Evolutionary conservation across 1,140 invertebrate genomes (phyloP).

Genomic region (Gryon sp.): DNA sequence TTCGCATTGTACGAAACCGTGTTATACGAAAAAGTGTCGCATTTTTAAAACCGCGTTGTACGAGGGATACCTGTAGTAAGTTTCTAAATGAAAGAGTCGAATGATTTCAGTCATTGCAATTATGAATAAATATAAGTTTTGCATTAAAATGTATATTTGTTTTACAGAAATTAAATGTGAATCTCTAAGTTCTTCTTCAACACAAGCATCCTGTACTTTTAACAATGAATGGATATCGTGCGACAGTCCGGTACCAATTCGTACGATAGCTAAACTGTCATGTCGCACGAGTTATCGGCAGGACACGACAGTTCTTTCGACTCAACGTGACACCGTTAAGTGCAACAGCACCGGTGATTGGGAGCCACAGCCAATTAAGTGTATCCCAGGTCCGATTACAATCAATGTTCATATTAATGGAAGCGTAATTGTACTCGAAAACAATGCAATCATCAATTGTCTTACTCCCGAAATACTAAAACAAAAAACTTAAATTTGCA

Average conservation of each 20-base stretch:
- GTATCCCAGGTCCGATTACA: slow-evolving; percentile 73
- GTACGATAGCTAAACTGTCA: slow-evolving; percentile 61
- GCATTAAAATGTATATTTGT: slow-evolving; percentile 4
- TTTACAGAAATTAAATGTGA: slow-evolving; percentile 71
- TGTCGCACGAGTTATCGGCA: slow-evolving; percentile 69
- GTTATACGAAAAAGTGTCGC: too few relatives aligned
- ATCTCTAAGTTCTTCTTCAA: slow-evolving; percentile 62
- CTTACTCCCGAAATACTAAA: slow-evolving; percentile 33
- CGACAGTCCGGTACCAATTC: slow-evolving; percentile 47
- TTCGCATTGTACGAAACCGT: too few relatives aligned
- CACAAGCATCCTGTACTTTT: slow-evolving; percentile 57
- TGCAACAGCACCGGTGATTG: slow-evolving; percentile 72
- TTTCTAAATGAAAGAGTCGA: too few relatives aligned
- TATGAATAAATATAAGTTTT: background rate
- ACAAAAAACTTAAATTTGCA: background rate
- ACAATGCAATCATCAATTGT: slow-evolving; percentile 28
- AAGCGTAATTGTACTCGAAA: slow-evolving; percentile 18
- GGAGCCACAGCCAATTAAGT: slow-evolving; percentile 73
- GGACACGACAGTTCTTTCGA: slow-evolving; percentile 52
- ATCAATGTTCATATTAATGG: slow-evolving; percentile 69
- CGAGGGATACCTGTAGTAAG: too few relatives aligned
- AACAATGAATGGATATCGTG: slow-evolving; percentile 55
- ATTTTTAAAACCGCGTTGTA: too few relatives aligned
- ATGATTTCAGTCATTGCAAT: background rate
- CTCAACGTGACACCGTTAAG: slow-evolving; percentile 45